Conservation (phyloP, 2,888 invertebrate genomes). For the Brachyptera putata region DNA sequence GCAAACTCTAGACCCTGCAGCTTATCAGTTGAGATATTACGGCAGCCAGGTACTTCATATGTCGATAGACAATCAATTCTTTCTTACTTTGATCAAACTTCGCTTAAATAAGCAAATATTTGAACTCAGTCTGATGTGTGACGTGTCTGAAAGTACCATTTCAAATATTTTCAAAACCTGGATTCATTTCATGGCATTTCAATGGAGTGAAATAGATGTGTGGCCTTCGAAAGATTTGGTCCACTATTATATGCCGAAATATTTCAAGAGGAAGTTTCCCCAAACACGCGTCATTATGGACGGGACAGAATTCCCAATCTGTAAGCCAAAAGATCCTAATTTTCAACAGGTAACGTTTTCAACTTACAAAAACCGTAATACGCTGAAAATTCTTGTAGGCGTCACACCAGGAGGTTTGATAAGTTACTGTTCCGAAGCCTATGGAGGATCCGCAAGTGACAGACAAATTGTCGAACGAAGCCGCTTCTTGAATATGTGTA, state of each 20-base stretch:
- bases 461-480: constrained; percentile 36
- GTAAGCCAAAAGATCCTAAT: constrained; percentile 28
- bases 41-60: constrained; percentile 20
- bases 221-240: constrained; percentile 33
- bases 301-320: constrained; percentile 32
- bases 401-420: constrained; percentile 34
- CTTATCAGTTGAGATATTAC: constrained; percentile 20
- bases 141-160: constrained; percentile 26
- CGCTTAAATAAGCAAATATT: constrained; percentile 27
- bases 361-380: constrained; percentile 36
- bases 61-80: constrained; percentile 21
- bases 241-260: constrained; percentile 33
- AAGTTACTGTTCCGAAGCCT: constrained; percentile 31
- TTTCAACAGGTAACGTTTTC: constrained; percentile 34
- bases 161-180: constrained; percentile 33
- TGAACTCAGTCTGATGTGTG: constrained; percentile 30
- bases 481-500: constrained; percentile 29
- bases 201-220: constrained; percentile 30
- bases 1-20: constrained; percentile 20
- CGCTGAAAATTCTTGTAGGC: constrained; percentile 34
- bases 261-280: constrained; percentile 32
- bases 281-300: constrained; percentile 34
- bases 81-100: constrained; percentile 31
- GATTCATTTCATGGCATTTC: constrained; percentile 31
- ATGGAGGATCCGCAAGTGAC: constrained; percentile 34